Base-by-base conservation (phyloP, 2,797 vertebrate genomes). In the Diplodus puntazzo region DNA sequence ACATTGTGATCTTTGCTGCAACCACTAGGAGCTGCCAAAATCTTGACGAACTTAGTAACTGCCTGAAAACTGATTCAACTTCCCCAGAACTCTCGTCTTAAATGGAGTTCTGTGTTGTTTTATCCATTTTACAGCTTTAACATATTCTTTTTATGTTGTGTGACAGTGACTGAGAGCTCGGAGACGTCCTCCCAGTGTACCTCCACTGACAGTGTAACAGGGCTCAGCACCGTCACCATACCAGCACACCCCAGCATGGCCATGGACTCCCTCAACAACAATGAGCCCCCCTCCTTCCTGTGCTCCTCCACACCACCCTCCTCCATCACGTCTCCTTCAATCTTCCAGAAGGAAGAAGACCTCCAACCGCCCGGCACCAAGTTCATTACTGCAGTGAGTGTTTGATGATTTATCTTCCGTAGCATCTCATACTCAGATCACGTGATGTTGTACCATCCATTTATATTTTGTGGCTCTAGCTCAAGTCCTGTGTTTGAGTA, bases 351-450 rank as follows among this genome's bases (percentile, higher is more conserved):
- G 69, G 93, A 94, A 21, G 90, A 92, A 50, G 92, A 92, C 43
- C 92, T 94, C 43, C 88, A 94, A 43, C 68, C 87, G 2, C 91
- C 90, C 58, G 89, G 86, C 80, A 92, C 89, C 78, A 94, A 90
- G 55, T 96, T 94, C 83, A 95, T 95, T 88, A 95, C 95, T 63
- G 93, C 94, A 82, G 95, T 96, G 85, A 95, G 96, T 95, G 18
- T 75, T 73, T 57, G 2, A 65, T 74, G 18, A 27, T 17, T 74
- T n/a, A 27, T 17, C 10, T 7, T 52, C 21, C 4, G 53, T 12
- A 10, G 25, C 13, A 13, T 23, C 13, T 71, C 9, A 16, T 2
- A 54, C 20, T 21, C 39, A 23, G 30, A 46, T 43, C 11, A 48
- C 2, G 21, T 53, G 20, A 21, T 34, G 20, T 63, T 13, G 1